These are phyloP conservation scores for Drosophila longiperda DNA, from an alignment of 2,888 invertebrate genomes.

Conservation along the genomic window DNA sequence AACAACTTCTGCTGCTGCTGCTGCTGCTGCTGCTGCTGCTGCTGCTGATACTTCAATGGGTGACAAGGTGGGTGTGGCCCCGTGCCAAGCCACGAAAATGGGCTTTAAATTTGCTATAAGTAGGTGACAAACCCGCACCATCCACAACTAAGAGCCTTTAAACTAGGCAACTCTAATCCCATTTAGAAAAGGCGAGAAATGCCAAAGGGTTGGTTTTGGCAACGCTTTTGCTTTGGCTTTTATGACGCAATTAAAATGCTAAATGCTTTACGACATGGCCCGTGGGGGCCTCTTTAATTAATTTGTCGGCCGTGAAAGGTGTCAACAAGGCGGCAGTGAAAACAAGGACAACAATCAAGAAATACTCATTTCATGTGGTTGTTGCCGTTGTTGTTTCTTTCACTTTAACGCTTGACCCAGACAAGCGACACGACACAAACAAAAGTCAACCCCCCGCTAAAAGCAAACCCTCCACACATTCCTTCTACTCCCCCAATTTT, in stretches of 20 bases:
- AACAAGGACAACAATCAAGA: slow-evolving; percentile 58
- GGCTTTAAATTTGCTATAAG: slow-evolving; percentile 30
- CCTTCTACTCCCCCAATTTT: not conserved
- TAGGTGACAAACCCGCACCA: not conserved
- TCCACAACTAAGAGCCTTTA: not conserved
- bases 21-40: slow-evolving; percentile 27
- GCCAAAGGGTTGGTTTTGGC: slow-evolving; percentile 33
- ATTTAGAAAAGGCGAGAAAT: slow-evolving; percentile 71
- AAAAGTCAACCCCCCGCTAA: slow-evolving; percentile 34
- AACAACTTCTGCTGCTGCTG: slow-evolving; percentile 41
- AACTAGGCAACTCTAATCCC: slow-evolving; percentile 48
- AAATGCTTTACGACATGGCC: slow-evolving; percentile 71
- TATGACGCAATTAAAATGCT: slow-evolving; percentile 76
- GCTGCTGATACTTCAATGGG: slow-evolving; percentile 9
- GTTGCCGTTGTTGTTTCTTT: slow-evolving; percentile 25
- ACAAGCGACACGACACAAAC: slow-evolving; percentile 38
- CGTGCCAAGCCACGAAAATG: slow-evolving; percentile 25
- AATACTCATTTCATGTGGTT: slow-evolving; percentile 6
- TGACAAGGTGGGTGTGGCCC: slow-evolving; percentile 23
- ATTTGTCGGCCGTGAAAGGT: slow-evolving; percentile 75
- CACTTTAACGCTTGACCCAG: slow-evolving; percentile 70
- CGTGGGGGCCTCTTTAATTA: slow-evolving; percentile 70
- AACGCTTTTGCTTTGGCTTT: slow-evolving; percentile 40
- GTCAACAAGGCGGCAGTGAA: slow-evolving; percentile 61
- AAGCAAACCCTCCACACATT: slow-evolving; percentile 19